Percentiles rank a stretch among this genome's conserved stretches.
phyloP scores from a whole-genome alignment of 1,140 invertebrate genomes.

The Trichogramma pretiosum region DNA sequence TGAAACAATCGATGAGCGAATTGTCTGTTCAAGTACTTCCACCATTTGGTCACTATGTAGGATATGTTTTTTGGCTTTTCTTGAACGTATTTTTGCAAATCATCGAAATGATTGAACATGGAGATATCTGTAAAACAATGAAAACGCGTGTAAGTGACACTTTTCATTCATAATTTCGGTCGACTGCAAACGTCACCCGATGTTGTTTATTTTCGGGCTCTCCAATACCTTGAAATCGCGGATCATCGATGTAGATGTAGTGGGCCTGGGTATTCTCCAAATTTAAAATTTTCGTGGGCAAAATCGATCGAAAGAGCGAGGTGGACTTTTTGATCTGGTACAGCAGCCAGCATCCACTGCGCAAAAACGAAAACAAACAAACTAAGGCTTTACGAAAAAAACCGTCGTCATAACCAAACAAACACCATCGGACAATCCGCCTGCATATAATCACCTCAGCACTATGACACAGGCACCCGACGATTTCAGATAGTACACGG shows the following conservation, averaged over 20 bases:
- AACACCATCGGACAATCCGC: too few species aligned
- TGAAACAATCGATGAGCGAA: constrained; percentile 30
- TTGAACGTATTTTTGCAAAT: constrained; percentile 24
- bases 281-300: constrained; percentile 33
- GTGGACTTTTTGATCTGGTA: constrained; percentile 37
- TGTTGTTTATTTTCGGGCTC: not conserved
- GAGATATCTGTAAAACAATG: constrained; percentile 29
- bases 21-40: constrained; percentile 32
- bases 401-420: too few species aligned
- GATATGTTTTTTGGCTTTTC: constrained; percentile 25
- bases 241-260: constrained; percentile 44
- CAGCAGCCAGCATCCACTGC: constrained; percentile 36
- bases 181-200: not conserved
- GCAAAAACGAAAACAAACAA: too few species aligned
- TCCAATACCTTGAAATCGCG: constrained; percentile 33
- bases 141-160: constrained; percentile 9
- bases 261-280: constrained; percentile 33
- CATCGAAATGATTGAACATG: constrained; percentile 26
- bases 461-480: constrained; percentile 29
- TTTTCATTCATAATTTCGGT: too few species aligned
- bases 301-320: constrained; percentile 27
- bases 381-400: too few species aligned
- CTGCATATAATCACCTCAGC: constrained; percentile 34
- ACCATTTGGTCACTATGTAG: constrained; percentile 30
- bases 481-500: constrained; percentile 32